A percentile compares a stretch with the other conserved stretches of the same genome.
Evolutionary conservation across 2,113 vertebrate species (phyloP).

Genomic region (Ailurus styani): DNA sequence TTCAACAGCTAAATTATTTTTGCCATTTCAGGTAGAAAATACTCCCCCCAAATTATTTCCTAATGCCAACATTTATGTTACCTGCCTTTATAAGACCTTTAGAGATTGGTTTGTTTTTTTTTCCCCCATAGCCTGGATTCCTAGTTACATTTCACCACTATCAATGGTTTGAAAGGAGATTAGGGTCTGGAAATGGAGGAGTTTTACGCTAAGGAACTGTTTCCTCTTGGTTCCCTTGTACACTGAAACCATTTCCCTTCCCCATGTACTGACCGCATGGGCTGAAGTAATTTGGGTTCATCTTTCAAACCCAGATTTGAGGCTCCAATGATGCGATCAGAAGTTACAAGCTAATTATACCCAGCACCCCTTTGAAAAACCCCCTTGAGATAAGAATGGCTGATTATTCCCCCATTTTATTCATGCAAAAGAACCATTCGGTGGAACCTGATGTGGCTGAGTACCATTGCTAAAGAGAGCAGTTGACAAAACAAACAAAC

Average conservation of each 20-base stretch:
- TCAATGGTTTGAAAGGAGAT: background rate
- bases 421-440: background rate
- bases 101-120: background rate
- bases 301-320: slow-evolving; percentile 43
- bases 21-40: background rate
- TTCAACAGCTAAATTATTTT: slow-evolving; percentile 17
- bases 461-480: background rate
- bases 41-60: background rate
- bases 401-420: background rate
- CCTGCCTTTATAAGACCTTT: background rate
- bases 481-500: background rate
- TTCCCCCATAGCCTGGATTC: no score
- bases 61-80: background rate
- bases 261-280: background rate
- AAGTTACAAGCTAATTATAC: slow-evolving; percentile 56
- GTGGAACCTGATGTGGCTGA: background rate
- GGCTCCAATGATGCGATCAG: slow-evolving; percentile 5
- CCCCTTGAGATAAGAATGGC: slow-evolving; percentile 58
- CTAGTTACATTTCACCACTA: background rate
- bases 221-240: background rate
- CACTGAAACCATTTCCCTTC: slow-evolving; percentile 3
- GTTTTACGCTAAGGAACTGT: background rate
- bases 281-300: background rate
- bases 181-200: background rate
- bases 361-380: slow-evolving; percentile 51